phyloP scores from a whole-genome alignment of 1,140 invertebrate species.

The Drosophila kanapiae region DNA sequence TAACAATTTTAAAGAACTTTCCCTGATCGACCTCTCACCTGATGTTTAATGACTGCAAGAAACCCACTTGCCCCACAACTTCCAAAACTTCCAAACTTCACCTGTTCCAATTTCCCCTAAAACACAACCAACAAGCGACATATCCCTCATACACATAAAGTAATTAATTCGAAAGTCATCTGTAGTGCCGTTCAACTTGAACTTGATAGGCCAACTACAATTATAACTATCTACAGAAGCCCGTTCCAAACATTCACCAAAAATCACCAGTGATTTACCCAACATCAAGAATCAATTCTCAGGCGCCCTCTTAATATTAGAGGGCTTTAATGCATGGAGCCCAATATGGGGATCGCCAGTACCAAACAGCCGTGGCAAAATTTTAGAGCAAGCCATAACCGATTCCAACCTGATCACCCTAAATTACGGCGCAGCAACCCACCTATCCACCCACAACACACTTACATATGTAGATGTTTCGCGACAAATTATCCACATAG shows the following conservation, averaged over 20 bases:
- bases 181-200: not conserved
- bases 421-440: not conserved
- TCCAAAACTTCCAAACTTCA: not conserved
- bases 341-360: not conserved
- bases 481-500: not conserved
- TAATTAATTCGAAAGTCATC: too few relatives aligned
- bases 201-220: not conserved
- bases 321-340: not conserved
- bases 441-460: not conserved
- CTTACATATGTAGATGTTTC: not conserved
- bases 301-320: not conserved
- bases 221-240: not conserved
- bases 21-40: not conserved
- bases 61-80: constrained; percentile 1
- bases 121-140: too few relatives aligned
- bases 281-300: not conserved
- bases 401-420: not conserved
- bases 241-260: not conserved
- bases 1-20: constrained; percentile 5
- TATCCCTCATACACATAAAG: too few relatives aligned
- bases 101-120: too few relatives aligned
- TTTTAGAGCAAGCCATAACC: not conserved
- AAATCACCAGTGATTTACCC: not conserved
- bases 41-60: constrained; percentile 13
- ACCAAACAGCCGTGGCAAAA: not conserved